Evolutionary conservation across 2,797 vertebrate genomes (phyloP), one percentile per base, ranked within the genome.

Genomic region (Smutsia gigantea): DNA sequence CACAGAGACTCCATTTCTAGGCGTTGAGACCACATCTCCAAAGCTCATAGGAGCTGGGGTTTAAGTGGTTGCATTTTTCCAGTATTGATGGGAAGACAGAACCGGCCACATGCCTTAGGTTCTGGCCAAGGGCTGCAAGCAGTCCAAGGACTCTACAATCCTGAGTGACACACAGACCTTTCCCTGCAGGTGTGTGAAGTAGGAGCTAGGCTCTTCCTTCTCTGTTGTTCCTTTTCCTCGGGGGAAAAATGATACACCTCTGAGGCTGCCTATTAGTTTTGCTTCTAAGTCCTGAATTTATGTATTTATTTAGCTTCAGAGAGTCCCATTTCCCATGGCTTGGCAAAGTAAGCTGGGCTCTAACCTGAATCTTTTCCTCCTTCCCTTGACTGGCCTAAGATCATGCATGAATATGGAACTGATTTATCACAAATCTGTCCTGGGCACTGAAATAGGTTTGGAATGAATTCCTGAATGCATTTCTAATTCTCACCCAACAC

Each of bases 391-490:
- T 68, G 46, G 34, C 64, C 46, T 87, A 31, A 79, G 5, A 27
- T 64, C 77, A 81, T 19, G 3, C 39, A 61, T 17, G 39, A 69
- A 18, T 49, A 86, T 6, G 19, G n/a, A 88, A 61, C 7, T 63
- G 46, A 79, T 72, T 85, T 71, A 74, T 74, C 93, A 42, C 88
- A 85, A 31, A 66, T 88, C 71, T 81, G 42, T n/a, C 51, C 85
- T 87, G 34, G 71, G 46, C 61, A 46, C 61, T 81, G 25, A 83
- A 85, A 87, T 14, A 66, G 69, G 27, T 59, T 57, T 39, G 6
- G n/a, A 74, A 90, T 21, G 77, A 79, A 61, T 69, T 90, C 61
- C 82, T 68, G 61, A 91, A 86, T 23, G 7, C n/a, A 84, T 29
- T n/a, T 88, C 57, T 87, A 59, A 51, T 15, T 42, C 49, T 93